phyloP scores from a whole-genome alignment of 2,888 invertebrate species.

The Rotaria sp. region DNA sequence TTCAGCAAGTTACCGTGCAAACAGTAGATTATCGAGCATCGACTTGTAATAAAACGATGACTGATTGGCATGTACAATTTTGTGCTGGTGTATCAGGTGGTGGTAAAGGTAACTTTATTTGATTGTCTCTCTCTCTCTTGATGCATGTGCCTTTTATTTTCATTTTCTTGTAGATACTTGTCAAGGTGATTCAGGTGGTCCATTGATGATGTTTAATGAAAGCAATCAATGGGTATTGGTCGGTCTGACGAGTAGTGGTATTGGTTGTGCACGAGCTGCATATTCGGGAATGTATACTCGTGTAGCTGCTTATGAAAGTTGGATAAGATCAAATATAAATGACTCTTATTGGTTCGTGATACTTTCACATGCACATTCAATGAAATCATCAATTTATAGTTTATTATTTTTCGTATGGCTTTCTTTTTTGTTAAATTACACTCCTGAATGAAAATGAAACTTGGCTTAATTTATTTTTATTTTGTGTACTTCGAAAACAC shows the following conservation, averaged over 20 bases:
- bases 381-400: too few relatives aligned
- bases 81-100: neutral
- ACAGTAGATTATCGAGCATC: neutral
- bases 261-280: neutral
- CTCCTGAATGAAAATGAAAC: too few relatives aligned
- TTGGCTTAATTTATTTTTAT: too few relatives aligned
- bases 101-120: neutral
- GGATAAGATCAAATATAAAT: neutral
- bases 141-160: neutral
- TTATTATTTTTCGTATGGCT: too few relatives aligned
- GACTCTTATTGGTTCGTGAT: neutral
- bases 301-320: neutral
- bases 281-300: neutral
- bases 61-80: neutral
- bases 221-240: neutral
- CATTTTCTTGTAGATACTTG: slow-evolving; percentile 1
- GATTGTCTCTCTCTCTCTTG: neutral
- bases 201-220: neutral
- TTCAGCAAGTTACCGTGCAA: neutral
- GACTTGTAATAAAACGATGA: neutral
- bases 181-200: neutral
- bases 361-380: too few relatives aligned
- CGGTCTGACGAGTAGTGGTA: neutral
- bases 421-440: too few relatives aligned
- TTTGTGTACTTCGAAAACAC: too few relatives aligned